Conservation (phyloP, 2,888 invertebrate species). For the Eretmocerus hayati region DNA sequence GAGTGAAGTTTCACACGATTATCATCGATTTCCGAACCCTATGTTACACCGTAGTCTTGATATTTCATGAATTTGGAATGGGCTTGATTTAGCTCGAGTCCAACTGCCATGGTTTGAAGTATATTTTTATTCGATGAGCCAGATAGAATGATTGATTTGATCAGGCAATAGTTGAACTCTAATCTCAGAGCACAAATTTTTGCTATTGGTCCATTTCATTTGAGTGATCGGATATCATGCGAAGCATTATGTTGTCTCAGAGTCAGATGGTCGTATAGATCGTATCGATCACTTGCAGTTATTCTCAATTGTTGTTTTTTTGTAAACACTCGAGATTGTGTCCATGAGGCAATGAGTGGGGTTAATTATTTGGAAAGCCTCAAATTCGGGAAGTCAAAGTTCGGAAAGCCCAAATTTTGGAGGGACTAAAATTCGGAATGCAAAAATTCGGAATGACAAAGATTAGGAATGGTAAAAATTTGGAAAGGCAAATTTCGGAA, state of each 20-base stretch:
- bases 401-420: too few relatives aligned
- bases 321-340: neutral
- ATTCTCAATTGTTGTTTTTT: neutral
- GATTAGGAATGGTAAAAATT: too few relatives aligned
- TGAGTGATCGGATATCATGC: slow-evolving; percentile 6
- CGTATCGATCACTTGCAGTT: neutral
- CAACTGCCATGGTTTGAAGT: neutral
- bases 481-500: too few relatives aligned
- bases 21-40: neutral
- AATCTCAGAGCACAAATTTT: slow-evolving; percentile 6
- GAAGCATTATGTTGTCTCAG: slow-evolving; percentile 7
- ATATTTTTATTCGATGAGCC: neutral
- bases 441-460: too few relatives aligned
- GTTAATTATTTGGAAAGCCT: too few relatives aligned
- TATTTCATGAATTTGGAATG: neutral
- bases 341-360: neutral
- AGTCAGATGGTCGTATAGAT: slow-evolving; percentile 7
- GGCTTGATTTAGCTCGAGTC: neutral
- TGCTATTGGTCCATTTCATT: slow-evolving; percentile 6
- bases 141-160: neutral
- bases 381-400: too few relatives aligned
- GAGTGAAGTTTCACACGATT: neutral
- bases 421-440: too few relatives aligned
- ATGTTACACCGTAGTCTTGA: neutral
- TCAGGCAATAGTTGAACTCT: slow-evolving; percentile 11